These are phyloP conservation scores for Acronicta psi DNA, from an alignment of 2,888 invertebrate genomes.

Conservation along the genomic window DNA sequence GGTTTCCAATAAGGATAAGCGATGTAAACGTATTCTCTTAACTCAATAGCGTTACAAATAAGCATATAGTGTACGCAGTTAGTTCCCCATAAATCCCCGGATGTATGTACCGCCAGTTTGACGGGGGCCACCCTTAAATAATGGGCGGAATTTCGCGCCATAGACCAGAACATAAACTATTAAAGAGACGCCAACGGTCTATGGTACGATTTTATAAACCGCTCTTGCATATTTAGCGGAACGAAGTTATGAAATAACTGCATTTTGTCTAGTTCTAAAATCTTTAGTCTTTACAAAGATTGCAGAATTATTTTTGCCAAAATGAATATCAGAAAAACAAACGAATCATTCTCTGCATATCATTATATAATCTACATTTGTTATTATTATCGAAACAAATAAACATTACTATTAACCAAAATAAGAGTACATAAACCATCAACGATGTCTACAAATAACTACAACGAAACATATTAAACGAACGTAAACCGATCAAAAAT, in stretches of 20 bases:
- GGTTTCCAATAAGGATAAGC: slow-evolving; percentile 6
- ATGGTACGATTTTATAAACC: slow-evolving; percentile 71
- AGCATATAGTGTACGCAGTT: slow-evolving; percentile 55
- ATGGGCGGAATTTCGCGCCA: slow-evolving; percentile 79
- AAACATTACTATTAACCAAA: slow-evolving; percentile 34
- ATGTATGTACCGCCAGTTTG: slow-evolving; percentile 70
- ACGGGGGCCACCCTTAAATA: slow-evolving; percentile 75
- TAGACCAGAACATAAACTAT: slow-evolving; percentile 78
- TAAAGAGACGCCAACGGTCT: slow-evolving; percentile 68
- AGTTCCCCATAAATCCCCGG: slow-evolving; percentile 70
- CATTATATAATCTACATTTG: slow-evolving; percentile 9
- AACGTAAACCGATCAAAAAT: slow-evolving; percentile 45
- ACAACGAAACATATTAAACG: slow-evolving; percentile 30
- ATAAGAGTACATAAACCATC: slow-evolving; percentile 26
- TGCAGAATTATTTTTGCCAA: background rate
- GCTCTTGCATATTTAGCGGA: slow-evolving; percentile 68
- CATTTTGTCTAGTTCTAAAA: slow-evolving; percentile 20
- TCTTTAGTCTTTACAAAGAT: slow-evolving; percentile 2
- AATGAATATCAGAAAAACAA: background rate
- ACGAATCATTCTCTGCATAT: slow-evolving; percentile 8
- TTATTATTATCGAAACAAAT: slow-evolving; percentile 23
- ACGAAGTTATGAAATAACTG: slow-evolving; percentile 35
- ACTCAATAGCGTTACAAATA: slow-evolving; percentile 33
- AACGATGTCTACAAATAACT: slow-evolving; percentile 31
- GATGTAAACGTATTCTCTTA: slow-evolving; percentile 12